Conservation (phyloP, 2,797 vertebrate genomes). For the Rhinophrynus dorsalis region DNA sequence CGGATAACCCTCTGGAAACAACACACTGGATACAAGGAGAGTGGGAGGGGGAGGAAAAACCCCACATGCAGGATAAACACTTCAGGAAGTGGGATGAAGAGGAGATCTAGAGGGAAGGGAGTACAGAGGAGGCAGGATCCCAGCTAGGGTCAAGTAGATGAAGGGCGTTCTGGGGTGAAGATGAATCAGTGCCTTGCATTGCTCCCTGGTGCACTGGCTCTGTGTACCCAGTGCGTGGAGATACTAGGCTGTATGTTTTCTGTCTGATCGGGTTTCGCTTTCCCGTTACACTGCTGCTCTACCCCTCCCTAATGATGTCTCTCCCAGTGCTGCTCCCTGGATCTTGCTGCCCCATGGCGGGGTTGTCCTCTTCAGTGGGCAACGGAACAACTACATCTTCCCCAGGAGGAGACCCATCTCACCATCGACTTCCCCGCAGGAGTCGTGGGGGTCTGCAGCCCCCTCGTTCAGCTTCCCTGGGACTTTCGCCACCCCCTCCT, state of each 20-base stretch:
- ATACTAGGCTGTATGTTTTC: neutral
- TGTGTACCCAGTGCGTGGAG: neutral
- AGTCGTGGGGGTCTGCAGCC: constrained; percentile 40
- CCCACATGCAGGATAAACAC: neutral
- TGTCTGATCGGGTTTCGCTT: constrained; percentile 8
- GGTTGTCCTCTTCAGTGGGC: constrained; percentile 54
- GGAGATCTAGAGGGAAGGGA: neutral
- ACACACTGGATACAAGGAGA: neutral
- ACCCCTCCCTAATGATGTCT: constrained; percentile 58
- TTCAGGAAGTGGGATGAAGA: neutral
- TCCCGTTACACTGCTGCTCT: neutral
- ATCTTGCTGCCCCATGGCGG: constrained; percentile 73
- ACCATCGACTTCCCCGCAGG: constrained; percentile 44
- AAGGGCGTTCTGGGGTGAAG: neutral
- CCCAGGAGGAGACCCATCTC: constrained; percentile 32
- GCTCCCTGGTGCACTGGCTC: neutral
- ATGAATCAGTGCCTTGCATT: too few relatives aligned
- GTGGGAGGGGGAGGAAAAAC: neutral
- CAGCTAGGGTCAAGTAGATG: too few relatives aligned
- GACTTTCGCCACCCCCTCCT: constrained; percentile 50
- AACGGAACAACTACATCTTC: constrained; percentile 44
- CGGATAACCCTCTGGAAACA: constrained; percentile 4
- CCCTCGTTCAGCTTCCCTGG: constrained; percentile 27
- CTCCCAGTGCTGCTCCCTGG: constrained; percentile 77
- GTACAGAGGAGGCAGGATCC: too few relatives aligned